Evolutionary conservation across 2,113 vertebrate species (phyloP).

Genomic region (Electrona antarctica): DNA sequence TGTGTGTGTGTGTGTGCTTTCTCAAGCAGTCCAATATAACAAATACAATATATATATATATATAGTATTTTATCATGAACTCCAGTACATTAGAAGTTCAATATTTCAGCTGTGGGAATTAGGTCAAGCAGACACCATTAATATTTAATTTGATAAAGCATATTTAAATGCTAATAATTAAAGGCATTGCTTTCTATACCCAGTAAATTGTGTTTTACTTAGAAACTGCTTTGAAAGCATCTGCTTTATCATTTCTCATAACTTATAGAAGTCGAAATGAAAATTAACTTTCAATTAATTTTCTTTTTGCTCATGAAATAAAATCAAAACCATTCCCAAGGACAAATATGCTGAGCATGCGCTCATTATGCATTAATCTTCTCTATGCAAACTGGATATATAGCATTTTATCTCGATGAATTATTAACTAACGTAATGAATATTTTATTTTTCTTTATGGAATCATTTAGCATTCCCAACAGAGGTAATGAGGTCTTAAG

Average conservation of each 20-base stretch:
- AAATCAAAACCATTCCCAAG: slow-evolving; percentile 63
- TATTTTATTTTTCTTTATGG: slow-evolving; percentile 74
- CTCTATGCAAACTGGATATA: slow-evolving; percentile 61
- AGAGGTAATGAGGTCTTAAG: slow-evolving; percentile 71
- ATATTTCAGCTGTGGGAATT: slow-evolving; percentile 47
- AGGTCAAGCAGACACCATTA: slow-evolving; percentile 59
- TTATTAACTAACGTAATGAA: slow-evolving; percentile 77
- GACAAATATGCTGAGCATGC: slow-evolving; percentile 74
- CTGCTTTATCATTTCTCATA: slow-evolving; percentile 70
- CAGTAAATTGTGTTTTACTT: slow-evolving; percentile 58
- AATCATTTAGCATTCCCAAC: slow-evolving; percentile 66
- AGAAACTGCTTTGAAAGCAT: slow-evolving; percentile 72
- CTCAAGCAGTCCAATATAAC: background rate
- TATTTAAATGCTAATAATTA: slow-evolving; percentile 61
- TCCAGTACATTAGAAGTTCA: slow-evolving; percentile 7
- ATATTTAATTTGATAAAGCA: slow-evolving; percentile 48
- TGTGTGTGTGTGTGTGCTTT: too few species aligned
- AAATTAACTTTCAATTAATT: slow-evolving; percentile 74
- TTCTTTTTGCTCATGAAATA: slow-evolving; percentile 67
- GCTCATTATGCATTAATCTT: slow-evolving; percentile 69
- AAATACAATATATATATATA: background rate
- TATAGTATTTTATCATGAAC: background rate
- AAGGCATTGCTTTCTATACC: slow-evolving; percentile 42
- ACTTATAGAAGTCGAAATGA: slow-evolving; percentile 59
- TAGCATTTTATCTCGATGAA: slow-evolving; percentile 72